These are phyloP conservation scores for Campopleginae sp. DNA, from an alignment of 2,888 invertebrate genomes.

Conservation along the genomic window DNA sequence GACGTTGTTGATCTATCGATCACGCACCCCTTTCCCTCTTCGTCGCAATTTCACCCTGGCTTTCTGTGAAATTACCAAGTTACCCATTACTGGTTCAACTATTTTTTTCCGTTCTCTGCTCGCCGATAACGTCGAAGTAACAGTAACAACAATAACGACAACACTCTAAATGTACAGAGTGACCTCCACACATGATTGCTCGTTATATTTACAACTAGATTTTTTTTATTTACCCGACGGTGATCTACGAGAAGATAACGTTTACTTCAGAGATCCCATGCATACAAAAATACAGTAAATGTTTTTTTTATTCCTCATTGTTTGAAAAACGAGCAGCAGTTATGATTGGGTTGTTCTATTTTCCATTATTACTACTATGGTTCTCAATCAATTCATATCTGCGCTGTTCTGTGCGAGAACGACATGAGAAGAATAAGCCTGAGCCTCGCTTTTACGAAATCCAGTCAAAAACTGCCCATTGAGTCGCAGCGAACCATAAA, in stretches of 20 bases:
- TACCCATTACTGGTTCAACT: slow-evolving; percentile 52
- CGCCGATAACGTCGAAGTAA: slow-evolving; percentile 41
- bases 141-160: slow-evolving; percentile 26
- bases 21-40: slow-evolving; percentile 31
- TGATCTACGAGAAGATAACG: neutral
- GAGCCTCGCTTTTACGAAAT: neutral
- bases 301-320: slow-evolving; percentile 21
- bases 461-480: neutral
- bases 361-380: neutral
- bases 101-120: slow-evolving; percentile 28
- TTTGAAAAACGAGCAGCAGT: neutral
- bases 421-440: neutral
- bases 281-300: neutral
- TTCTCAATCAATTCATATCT: neutral
- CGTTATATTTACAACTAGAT: slow-evolving; percentile 53
- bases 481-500: neutral
- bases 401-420: neutral
- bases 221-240: slow-evolving; percentile 17
- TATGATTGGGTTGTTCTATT: neutral
- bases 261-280: neutral
- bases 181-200: slow-evolving; percentile 49
- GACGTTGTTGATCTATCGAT: slow-evolving; percentile 57
- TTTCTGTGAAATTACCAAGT: slow-evolving; percentile 53
- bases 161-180: neutral
- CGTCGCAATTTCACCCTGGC: slow-evolving; percentile 36